Evolutionary conservation across 2,888 invertebrate species (phyloP).

Genomic region (Macaria liturata): DNA sequence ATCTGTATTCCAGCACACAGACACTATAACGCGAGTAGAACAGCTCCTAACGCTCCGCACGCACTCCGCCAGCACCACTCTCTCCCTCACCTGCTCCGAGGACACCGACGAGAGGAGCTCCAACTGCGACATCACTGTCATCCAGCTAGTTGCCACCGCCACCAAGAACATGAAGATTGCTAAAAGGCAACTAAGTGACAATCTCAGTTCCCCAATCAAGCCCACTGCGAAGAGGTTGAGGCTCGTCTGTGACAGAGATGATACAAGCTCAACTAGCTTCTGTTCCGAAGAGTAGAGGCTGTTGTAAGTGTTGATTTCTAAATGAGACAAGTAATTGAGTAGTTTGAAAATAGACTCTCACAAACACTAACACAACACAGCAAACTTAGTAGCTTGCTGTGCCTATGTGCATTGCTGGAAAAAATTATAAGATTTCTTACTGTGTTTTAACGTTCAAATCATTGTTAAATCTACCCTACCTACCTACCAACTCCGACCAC

Average conservation of each 20-base stretch:
- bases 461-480: too few relatives aligned
- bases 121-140: slow-evolving; percentile 45
- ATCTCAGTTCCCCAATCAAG: slow-evolving; percentile 60
- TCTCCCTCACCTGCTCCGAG: slow-evolving; percentile 48
- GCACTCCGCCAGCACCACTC: not conserved
- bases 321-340: too few relatives aligned
- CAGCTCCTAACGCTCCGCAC: slow-evolving; percentile 45
- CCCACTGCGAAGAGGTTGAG: slow-evolving; percentile 66
- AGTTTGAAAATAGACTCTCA: too few relatives aligned
- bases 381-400: too few relatives aligned
- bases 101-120: slow-evolving; percentile 51
- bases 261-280: slow-evolving; percentile 56
- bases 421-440: too few relatives aligned
- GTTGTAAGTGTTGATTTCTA: not conserved
- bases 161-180: too few relatives aligned
- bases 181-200: slow-evolving; percentile 62
- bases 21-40: slow-evolving; percentile 64
- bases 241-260: slow-evolving; percentile 48
- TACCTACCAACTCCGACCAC: slow-evolving; percentile 24
- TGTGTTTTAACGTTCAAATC: too few relatives aligned
- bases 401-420: too few relatives aligned
- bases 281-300: not conserved
- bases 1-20: slow-evolving; percentile 55
- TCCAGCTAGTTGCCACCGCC: slow-evolving; percentile 49
- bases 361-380: too few relatives aligned